These are phyloP conservation scores for Mamestra brassicae DNA, from an alignment of 2,888 invertebrate genomes.

Conservation along the genomic window DNA sequence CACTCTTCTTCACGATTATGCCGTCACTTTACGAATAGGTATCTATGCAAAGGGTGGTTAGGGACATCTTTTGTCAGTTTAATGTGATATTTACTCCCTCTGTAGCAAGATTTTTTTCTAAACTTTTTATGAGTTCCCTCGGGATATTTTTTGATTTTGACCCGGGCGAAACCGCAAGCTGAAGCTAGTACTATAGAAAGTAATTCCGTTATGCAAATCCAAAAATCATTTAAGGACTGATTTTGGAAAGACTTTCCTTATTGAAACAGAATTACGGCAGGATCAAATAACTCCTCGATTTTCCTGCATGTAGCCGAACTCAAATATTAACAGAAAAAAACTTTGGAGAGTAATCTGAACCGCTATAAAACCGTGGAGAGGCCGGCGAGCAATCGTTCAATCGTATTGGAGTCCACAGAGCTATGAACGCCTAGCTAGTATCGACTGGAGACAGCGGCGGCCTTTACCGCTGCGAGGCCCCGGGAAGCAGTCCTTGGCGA, in stretches of 20 bases:
- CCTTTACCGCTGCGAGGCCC: too few species aligned
- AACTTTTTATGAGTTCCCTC: too few species aligned
- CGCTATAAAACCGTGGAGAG: conserved; percentile 34
- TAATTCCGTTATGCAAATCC: background rate
- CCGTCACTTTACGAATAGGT: too few species aligned
- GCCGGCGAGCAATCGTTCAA: conserved; percentile 22
- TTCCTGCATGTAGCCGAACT: conserved; percentile 5
- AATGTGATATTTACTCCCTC: too few species aligned
- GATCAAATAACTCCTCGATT: conserved; percentile 2
- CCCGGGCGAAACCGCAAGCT: too few species aligned
- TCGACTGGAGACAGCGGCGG: too few species aligned
- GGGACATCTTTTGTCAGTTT: too few species aligned
- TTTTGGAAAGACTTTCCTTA: background rate
- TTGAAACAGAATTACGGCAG: background rate
- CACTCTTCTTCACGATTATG: too few species aligned
- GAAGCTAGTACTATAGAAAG: background rate
- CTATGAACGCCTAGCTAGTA: background rate
- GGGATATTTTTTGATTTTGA: too few species aligned
- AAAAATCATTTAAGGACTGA: background rate
- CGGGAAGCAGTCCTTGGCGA: too few species aligned
- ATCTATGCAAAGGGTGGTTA: too few species aligned
- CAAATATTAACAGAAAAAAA: conserved; percentile 29
- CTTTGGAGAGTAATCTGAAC: conserved; percentile 5
- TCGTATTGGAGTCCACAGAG: conserved; percentile 20
- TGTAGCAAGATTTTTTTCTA: too few species aligned